phyloP scores from a whole-genome alignment of 2,797 vertebrate genomes.

The Urophycis tenuis region DNA sequence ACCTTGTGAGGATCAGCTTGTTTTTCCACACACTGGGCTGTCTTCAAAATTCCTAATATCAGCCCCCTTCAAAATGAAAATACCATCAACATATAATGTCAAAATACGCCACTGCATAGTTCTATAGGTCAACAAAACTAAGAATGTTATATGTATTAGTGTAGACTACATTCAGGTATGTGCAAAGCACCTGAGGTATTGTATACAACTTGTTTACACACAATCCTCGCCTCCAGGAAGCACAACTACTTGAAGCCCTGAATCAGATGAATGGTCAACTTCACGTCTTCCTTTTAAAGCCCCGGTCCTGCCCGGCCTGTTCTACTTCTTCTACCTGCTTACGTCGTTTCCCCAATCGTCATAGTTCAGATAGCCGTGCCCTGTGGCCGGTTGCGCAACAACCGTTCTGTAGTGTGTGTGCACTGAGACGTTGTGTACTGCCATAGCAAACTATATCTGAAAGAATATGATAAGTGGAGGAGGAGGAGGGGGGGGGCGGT shows the following conservation, averaged over 20 bases:
- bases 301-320: background rate
- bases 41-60: constrained; percentile 10
- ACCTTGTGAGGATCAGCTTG: constrained; percentile 5
- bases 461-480: background rate
- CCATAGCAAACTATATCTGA: background rate
- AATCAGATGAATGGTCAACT: constrained; percentile 16
- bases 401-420: background rate
- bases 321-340: background rate
- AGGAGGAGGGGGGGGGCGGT: background rate
- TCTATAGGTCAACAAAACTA: background rate
- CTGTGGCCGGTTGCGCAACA: background rate
- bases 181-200: constrained; percentile 45
- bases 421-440: background rate
- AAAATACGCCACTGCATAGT: constrained; percentile 1
- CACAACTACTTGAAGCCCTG: constrained; percentile 30
- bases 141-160: background rate
- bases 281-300: background rate
- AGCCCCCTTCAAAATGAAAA: background rate
- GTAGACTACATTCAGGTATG: background rate
- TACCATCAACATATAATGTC: background rate
- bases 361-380: background rate
- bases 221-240: constrained; percentile 9
- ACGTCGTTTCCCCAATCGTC: background rate
- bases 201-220: constrained; percentile 29
- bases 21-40: constrained; percentile 24